phyloP scores from a whole-genome alignment of 2,797 vertebrate species.

The Nyctibius grandis region DNA sequence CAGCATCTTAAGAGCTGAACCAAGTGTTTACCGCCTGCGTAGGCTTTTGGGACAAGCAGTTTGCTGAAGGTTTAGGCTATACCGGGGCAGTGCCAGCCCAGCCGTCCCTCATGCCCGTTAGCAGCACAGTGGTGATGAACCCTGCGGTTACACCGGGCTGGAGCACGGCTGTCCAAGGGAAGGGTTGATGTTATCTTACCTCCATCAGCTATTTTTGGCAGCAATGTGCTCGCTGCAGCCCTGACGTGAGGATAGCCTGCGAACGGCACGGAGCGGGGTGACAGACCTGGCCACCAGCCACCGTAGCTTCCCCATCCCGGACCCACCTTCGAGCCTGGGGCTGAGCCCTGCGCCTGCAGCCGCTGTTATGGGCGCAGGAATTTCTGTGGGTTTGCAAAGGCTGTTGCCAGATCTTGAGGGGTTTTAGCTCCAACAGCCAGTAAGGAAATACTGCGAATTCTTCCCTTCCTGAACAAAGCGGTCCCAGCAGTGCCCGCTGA shows the following conservation, averaged over 20 bases:
- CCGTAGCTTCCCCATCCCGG: not conserved
- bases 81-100: not conserved
- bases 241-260: not conserved
- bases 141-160: accelerated
- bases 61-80: not conserved
- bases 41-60: not conserved
- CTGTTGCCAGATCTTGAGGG: not conserved
- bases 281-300: accelerated
- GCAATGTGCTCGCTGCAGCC: not conserved
- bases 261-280: not conserved
- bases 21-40: accelerated
- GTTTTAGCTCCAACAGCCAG: not conserved
- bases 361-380: accelerated
- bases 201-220: not conserved
- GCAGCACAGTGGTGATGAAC: not conserved
- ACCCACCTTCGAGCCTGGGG: not conserved
- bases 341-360: accelerated
- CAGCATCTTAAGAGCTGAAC: not conserved
- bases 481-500: not conserved
- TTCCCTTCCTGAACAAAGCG: not conserved
- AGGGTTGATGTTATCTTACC: not conserved
- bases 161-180: accelerated
- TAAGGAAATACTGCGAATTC: not conserved
- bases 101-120: accelerated
- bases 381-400: not conserved